Evolutionary conservation across 2,888 invertebrate genomes (phyloP).

Genomic region (Eulithis testata): DNA sequence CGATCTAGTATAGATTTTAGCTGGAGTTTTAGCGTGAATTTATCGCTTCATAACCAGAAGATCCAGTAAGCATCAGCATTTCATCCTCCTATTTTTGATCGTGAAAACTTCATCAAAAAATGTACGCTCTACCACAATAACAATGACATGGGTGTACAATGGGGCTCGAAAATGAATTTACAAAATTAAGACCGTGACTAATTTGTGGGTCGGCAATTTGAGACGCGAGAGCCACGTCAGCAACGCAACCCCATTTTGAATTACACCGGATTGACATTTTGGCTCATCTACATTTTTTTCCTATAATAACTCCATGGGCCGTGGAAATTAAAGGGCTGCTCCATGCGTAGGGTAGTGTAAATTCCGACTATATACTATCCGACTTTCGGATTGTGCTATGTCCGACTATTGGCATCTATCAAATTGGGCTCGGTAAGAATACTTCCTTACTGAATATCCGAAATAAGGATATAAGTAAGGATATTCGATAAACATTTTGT

Average conservation of each 20-base stretch:
- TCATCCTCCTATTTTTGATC: neutral
- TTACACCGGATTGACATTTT: slow-evolving; percentile 73
- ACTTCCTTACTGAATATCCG: no score
- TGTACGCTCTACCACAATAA: neutral
- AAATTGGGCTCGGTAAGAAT: no score
- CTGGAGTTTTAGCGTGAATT: no score
- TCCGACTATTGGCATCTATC: no score
- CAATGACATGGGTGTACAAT: neutral
- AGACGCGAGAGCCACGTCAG: slow-evolving; percentile 33
- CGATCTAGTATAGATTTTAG: no score
- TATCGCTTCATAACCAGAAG: no score
- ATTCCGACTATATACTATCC: slow-evolving; percentile 11
- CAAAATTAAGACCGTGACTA: slow-evolving; percentile 25
- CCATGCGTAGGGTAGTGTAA: slow-evolving; percentile 50
- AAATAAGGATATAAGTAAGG: no score
- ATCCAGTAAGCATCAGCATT: neutral
- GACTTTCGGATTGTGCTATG: no score
- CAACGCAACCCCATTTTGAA: slow-evolving; percentile 56
- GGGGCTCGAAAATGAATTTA: slow-evolving; percentile 20
- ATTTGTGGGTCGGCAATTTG: slow-evolving; percentile 33
- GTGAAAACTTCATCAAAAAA: neutral
- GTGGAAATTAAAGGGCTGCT: slow-evolving; percentile 75
- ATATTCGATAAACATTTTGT: no score
- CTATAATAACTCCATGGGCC: slow-evolving; percentile 69
- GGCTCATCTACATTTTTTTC: slow-evolving; percentile 77